Percentiles rank a stretch among this genome's conserved stretches.
Conservation (phyloP, 1,140 invertebrate genomes). For the Drosophila bipectinata region DNA sequence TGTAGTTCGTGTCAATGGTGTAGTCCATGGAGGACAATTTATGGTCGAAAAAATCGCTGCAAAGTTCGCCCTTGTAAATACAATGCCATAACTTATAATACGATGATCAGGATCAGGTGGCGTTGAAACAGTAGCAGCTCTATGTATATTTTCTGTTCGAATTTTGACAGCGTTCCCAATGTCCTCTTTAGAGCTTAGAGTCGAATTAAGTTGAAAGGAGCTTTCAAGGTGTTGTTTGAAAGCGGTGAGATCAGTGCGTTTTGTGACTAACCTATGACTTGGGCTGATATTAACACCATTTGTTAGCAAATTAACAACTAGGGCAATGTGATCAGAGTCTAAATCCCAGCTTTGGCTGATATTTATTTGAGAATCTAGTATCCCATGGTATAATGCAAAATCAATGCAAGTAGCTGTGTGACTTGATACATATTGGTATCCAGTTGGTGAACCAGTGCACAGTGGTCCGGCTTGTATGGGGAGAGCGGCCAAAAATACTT, state of each 20-base stretch:
- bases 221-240: background rate
- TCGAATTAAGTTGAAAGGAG: background rate
- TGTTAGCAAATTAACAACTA: background rate
- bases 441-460: background rate
- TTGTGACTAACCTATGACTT: conserved; percentile 18
- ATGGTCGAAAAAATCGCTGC: conserved; percentile 23
- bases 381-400: background rate
- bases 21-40: conserved; percentile 25
- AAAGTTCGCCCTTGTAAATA: background rate
- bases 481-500: too few relatives aligned
- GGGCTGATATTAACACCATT: background rate
- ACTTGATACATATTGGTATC: background rate
- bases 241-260: background rate
- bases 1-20: conserved; percentile 21
- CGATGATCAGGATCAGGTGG: too few relatives aligned
- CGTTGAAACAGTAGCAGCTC: too few relatives aligned
- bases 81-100: background rate
- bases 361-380: background rate
- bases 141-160: too few relatives aligned
- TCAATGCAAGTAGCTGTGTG: background rate
- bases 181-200: conserved; percentile 14
- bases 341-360: conserved; percentile 9
- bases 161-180: conserved; percentile 10
- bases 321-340: conserved; percentile 27
- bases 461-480: too few relatives aligned